Evolutionary conservation across 2,888 invertebrate species (phyloP), one percentile per base, ranked within the genome.

Genomic region (Rosalia funebris): DNA sequence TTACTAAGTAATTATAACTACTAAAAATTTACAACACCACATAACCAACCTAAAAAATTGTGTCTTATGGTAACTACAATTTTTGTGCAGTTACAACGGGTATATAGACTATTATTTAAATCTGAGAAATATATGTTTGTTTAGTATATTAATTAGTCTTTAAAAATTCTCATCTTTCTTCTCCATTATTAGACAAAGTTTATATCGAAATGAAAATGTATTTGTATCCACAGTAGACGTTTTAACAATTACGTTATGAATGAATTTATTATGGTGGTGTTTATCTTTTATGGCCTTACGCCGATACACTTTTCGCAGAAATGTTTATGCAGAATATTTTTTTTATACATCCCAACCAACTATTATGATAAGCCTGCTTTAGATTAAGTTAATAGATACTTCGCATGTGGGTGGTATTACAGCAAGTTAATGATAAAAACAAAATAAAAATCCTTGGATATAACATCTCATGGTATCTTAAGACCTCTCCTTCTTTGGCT

Each of bases 341-440:
- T 16, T 41, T 41, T 25, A 5, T 25, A 25, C 25, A 25, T 5
- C 7, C 7, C 4, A 7, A 7, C 25, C 7, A 5, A 25, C 7
- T 25, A 25, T 7, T 7, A 25, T 25, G 25, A 25, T 25, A 25
- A 45, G 25, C 31, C 11, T 17, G 14, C 31, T 36, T n/a, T 7
- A 17, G 31, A 42, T 42, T 53, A 42, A 41, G 42, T 42, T 53
- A 53, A 42, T 16, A 37, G 31, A 53, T 52, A 31, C 42, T 15
- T 42, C 11, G 19, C 53, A 53, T 53, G 53, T 53, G 53, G 53
- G 53, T 53, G 53, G 53, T 20, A 53, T 39, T 39, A 25, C 19
- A 14, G 15, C 52, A 20, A 15, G 20, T 17, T 42, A 42, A 32
- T 32, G 10, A 11, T 34, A 53, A 53, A 32, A 53, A 42, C 42